These are phyloP conservation scores for Nannoperca obscura DNA, from an alignment of 2,797 vertebrate genomes.

Conservation along the genomic window DNA sequence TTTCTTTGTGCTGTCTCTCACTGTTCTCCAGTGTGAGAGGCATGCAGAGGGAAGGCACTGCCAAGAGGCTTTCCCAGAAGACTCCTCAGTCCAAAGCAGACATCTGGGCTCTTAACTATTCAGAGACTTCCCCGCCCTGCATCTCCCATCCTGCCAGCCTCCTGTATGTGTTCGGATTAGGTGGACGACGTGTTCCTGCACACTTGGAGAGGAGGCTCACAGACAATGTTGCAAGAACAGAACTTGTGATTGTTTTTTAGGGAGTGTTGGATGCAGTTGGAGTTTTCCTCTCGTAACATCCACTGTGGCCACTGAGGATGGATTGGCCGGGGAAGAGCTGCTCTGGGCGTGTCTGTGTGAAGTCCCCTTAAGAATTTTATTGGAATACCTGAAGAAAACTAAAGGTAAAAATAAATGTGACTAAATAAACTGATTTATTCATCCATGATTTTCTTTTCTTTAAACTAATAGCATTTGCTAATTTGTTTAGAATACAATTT, in stretches of 20 bases:
- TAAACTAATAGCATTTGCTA: not conserved
- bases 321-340: constrained; percentile 23
- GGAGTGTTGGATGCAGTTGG: constrained; percentile 9
- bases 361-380: constrained; percentile 47
- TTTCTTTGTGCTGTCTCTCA: constrained; percentile 38
- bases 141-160: constrained; percentile 30
- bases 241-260: constrained; percentile 12
- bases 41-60: not conserved
- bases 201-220: constrained; percentile 3
- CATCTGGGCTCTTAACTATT: constrained; percentile 44
- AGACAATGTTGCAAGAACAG: constrained; percentile 23
- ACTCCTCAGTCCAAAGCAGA: constrained; percentile 39
- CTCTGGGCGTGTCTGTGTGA: constrained; percentile 41
- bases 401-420: constrained; percentile 59
- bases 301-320: constrained; percentile 29
- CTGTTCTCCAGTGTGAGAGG: constrained; percentile 2
- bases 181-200: constrained; percentile 28
- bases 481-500: not conserved
- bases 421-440: not conserved
- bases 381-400: constrained; percentile 42
- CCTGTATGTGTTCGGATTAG: constrained; percentile 29
- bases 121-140: constrained; percentile 38
- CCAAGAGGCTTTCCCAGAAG: constrained; percentile 36
- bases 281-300: constrained; percentile 15
- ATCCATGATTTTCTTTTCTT: not conserved